These are phyloP conservation scores for Mylabris sibirica DNA, from an alignment of 2,888 invertebrate genomes.

Conservation along the genomic window DNA sequence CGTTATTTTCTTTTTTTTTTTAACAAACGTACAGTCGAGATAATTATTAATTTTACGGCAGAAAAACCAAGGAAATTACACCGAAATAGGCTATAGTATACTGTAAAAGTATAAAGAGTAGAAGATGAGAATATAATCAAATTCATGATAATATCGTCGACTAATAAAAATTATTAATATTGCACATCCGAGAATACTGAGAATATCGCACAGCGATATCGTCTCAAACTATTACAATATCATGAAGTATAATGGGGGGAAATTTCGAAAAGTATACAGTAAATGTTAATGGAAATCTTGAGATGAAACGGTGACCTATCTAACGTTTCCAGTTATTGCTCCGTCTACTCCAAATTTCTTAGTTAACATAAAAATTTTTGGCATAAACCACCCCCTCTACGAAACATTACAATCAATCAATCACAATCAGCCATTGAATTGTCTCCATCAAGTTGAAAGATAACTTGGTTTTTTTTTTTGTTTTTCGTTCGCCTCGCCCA, in stretches of 20 bases:
- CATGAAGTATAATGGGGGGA: neutral
- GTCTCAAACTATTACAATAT: neutral
- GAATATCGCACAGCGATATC: neutral
- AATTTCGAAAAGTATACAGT: neutral
- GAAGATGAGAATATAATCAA: neutral
- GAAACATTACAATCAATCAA: constrained; percentile 8
- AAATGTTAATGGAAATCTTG: constrained; percentile 4
- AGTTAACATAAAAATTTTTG: constrained; percentile 5
- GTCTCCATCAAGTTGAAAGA: neutral
- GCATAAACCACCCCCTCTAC: too few species aligned
- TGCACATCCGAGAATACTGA: neutral
- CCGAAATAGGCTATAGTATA: neutral
- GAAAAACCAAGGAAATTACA: neutral
- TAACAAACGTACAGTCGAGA: constrained; percentile 1
- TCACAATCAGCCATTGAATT: neutral
- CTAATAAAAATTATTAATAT: constrained; percentile 1
- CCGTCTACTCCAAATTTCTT: neutral
- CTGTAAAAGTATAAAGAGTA: neutral
- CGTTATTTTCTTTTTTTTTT: neutral
- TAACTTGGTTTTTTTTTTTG: neutral
- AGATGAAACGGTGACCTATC: constrained; percentile 1
- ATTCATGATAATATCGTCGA: neutral
- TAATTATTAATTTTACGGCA: constrained; percentile 2
- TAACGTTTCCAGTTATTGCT: constrained; percentile 1
- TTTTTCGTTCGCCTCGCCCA: too few species aligned